Evolutionary conservation across 2,888 invertebrate species (phyloP).

Genomic region (Hirtodrosophila confusa): DNA sequence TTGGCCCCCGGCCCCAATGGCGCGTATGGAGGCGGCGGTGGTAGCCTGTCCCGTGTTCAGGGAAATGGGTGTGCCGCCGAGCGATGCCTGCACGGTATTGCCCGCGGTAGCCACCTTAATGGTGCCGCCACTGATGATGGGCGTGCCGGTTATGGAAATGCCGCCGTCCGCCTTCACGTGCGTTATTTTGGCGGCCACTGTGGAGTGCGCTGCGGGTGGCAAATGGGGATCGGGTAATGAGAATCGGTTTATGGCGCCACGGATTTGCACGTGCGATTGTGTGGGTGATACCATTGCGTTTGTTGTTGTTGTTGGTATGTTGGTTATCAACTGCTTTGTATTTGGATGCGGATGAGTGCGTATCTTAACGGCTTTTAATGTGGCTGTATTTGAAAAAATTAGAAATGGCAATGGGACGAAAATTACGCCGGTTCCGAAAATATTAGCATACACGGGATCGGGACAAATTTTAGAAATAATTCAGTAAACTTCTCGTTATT

Average conservation of each 20-base stretch:
- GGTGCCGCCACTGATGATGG: constrained; percentile 66
- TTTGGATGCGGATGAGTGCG: constrained; percentile 57
- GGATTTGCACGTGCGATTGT: constrained; percentile 59
- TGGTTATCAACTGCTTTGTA: constrained; percentile 52
- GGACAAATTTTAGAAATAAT: no score
- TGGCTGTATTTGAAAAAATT: constrained; percentile 44
- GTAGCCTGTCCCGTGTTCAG: constrained; percentile 75
- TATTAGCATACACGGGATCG: no score
- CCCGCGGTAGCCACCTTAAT: constrained; percentile 77
- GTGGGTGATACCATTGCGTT: constrained; percentile 49
- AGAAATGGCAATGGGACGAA: not conserved
- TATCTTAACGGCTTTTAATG: constrained; percentile 68
- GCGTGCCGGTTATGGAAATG: constrained; percentile 58
- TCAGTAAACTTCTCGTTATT: no score
- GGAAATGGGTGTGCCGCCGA: constrained; percentile 71
- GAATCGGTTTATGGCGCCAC: constrained; percentile 68
- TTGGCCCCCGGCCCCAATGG: constrained; percentile 80
- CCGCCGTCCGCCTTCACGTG: constrained; percentile 84
- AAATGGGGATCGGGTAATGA: constrained; percentile 67
- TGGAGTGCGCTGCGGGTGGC: constrained; percentile 68
- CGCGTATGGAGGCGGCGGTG: constrained; percentile 81
- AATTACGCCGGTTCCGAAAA: no score
- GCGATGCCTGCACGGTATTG: constrained; percentile 56
- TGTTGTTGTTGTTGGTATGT: constrained; percentile 42
- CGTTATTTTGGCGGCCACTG: constrained; percentile 85